Conservation (phyloP, 2,797 vertebrate genomes). For the Centropyge bicolor region DNA sequence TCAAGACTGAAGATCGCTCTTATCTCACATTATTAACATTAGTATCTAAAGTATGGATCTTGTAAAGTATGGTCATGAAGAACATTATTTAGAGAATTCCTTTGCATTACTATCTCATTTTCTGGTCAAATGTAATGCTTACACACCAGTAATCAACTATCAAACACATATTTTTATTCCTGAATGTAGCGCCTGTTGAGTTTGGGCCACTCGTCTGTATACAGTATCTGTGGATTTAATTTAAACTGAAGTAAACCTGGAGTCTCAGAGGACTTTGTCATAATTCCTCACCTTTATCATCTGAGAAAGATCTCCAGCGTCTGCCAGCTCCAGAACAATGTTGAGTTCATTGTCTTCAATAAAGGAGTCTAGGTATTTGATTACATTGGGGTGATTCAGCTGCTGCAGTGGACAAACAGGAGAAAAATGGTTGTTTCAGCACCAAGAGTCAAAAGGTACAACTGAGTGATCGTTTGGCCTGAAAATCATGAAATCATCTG, state of each 20-base stretch:
- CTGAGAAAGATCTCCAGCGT: constrained; percentile 94
- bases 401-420: constrained; percentile 70
- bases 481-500: neutral
- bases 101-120: neutral
- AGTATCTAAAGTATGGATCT: neutral
- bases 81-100: neutral
- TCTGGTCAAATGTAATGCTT: neutral
- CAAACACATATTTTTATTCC: neutral
- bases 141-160: neutral
- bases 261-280: neutral
- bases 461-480: neutral
- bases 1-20: neutral
- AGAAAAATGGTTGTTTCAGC: neutral
- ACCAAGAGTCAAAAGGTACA: neutral
- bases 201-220: neutral
- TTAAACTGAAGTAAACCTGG: neutral
- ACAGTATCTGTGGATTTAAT: neutral
- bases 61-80: neutral
- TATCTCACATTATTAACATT: neutral
- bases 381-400: constrained; percentile 94
- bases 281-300: constrained; percentile 92
- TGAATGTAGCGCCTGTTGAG: neutral
- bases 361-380: constrained; percentile 95
- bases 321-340: constrained; percentile 94
- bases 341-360: constrained; percentile 95